These are phyloP conservation scores for Colletes gigas DNA, from an alignment of 1,140 invertebrate genomes.

Conservation along the genomic window DNA sequence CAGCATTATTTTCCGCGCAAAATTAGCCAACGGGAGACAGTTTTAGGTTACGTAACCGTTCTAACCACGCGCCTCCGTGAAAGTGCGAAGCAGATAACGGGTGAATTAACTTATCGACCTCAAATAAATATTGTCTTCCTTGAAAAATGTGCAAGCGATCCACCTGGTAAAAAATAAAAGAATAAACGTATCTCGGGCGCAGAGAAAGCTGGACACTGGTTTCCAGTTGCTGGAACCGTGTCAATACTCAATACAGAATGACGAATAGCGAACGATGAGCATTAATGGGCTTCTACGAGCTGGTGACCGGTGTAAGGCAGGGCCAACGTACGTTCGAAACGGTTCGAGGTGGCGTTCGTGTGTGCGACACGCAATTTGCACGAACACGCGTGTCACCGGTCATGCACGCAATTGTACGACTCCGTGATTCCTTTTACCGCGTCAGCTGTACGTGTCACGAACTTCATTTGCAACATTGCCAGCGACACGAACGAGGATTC, in stretches of 20 bases:
- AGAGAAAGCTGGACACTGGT: no score
- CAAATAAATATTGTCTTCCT: no score
- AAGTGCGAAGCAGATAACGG: no score
- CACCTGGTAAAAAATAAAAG: no score
- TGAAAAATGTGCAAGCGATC: no score
- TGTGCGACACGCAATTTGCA: not conserved
- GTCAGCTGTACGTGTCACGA: not conserved
- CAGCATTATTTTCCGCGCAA: no score
- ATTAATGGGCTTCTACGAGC: not conserved
- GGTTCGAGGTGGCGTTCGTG: not conserved
- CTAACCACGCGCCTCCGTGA: no score
- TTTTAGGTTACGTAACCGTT: no score
- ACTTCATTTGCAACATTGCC: not conserved
- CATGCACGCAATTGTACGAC: not conserved
- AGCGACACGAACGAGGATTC: not conserved
- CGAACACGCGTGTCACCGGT: not conserved
- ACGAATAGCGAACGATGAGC: not conserved
- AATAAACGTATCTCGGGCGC: no score
- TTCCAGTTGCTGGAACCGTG: not conserved
- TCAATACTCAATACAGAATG: not conserved
- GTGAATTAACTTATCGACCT: no score
- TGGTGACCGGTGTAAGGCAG: no score
- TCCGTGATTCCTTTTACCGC: not conserved
- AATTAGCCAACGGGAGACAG: no score
- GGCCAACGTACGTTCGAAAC: not conserved